These are phyloP conservation scores for Hydrochoerus hydrochaeris DNA, from an alignment of 2,113 vertebrate species.

Conservation along the genomic window DNA sequence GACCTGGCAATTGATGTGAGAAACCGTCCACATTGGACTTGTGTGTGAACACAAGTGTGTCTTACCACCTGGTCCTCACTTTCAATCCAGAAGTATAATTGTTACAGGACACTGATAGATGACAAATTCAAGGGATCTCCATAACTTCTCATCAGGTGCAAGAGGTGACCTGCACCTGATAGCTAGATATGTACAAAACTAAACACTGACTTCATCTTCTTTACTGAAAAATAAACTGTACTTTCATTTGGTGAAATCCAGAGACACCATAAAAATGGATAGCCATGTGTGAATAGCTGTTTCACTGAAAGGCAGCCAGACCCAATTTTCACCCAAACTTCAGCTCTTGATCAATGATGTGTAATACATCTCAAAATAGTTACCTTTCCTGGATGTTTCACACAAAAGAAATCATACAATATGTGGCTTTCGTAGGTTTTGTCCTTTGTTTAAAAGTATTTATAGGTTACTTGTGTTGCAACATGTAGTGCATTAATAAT, in stretches of 20 bases:
- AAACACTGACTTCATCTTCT: not conserved
- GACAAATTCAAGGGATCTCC: not conserved
- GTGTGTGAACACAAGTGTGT: not conserved
- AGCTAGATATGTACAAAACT: not conserved
- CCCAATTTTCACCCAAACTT: not conserved
- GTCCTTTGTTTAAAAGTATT: not conserved
- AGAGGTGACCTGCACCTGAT: not conserved
- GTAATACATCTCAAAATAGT: not conserved
- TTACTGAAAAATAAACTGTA: not conserved
- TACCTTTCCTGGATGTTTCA: not conserved
- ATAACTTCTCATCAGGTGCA: not conserved
- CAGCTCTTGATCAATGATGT: not conserved
- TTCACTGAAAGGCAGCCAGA: not conserved
- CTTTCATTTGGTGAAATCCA: not conserved
- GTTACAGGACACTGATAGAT: not conserved
- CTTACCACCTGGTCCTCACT: too few relatives aligned
- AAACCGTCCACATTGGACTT: not conserved
- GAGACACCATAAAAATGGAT: not conserved
- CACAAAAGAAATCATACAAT: not conserved
- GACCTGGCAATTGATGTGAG: not conserved
- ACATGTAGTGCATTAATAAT: not conserved
- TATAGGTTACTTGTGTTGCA: not conserved
- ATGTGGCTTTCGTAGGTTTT: not conserved
- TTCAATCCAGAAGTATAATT: not conserved
- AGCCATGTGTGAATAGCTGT: not conserved